phyloP scores from a whole-genome alignment of 2,113 vertebrate species.

The Tympanuchus pallidicinctus region DNA sequence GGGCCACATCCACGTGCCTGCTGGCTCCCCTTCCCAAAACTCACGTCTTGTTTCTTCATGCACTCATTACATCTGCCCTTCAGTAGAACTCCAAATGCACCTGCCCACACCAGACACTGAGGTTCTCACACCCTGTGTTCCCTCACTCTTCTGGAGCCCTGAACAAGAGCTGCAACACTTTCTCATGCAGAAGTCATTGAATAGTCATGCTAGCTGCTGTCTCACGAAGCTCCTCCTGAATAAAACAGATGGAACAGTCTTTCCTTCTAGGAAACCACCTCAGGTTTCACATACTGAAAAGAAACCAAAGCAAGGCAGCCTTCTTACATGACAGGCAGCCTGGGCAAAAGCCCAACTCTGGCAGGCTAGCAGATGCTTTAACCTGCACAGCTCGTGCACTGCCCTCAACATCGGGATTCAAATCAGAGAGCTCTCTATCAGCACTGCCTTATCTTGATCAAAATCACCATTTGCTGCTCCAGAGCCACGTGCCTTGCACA shows the following conservation, averaged over 20 bases:
- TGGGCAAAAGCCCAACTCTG: not conserved
- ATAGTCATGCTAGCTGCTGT: not conserved
- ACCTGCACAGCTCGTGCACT: too few species aligned
- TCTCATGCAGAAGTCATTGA: not conserved
- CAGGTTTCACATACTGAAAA: not conserved
- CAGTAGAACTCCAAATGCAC: not conserved
- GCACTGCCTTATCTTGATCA: not conserved
- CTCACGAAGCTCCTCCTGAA: not conserved
- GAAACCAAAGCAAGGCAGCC: not conserved
- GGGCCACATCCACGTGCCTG: not conserved
- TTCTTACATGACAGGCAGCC: not conserved
- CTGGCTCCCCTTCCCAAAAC: not conserved
- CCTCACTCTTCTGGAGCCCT: not conserved
- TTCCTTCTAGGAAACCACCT: not conserved
- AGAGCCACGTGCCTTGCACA: not conserved
- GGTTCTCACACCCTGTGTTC: not conserved
- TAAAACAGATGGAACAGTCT: not conserved
- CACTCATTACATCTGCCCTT: not conserved
- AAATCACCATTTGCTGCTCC: not conserved
- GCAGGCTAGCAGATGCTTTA: not conserved
- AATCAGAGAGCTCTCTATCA: not conserved
- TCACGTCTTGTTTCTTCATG: rapidly evolving
- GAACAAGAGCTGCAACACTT: not conserved
- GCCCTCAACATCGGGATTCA: not conserved
- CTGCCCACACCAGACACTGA: not conserved